phyloP scores from a whole-genome alignment of 2,888 invertebrate species.

The Vanessa cardui region DNA sequence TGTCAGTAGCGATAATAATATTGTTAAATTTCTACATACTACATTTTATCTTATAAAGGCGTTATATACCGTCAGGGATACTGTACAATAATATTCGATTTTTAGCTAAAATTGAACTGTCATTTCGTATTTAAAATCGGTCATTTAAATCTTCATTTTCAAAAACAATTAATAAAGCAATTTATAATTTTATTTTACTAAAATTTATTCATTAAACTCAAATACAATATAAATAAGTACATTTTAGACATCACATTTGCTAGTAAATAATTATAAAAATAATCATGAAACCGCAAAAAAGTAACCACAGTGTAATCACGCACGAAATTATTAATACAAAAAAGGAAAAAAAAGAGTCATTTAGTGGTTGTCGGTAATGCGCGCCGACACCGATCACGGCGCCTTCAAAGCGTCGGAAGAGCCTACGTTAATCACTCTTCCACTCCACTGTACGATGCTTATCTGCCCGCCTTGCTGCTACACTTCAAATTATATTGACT shows the following conservation, averaged over 20 bases:
- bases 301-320: neutral
- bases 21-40: no score
- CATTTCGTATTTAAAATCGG: no score
- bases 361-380: constrained; percentile 36
- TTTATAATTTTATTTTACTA: no score
- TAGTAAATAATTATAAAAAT: neutral
- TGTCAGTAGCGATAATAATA: no score
- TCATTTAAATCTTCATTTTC: no score
- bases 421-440: constrained; percentile 66
- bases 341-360: neutral
- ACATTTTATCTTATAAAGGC: no score
- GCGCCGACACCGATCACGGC: constrained; percentile 43
- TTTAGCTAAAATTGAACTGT: no score
- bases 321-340: neutral
- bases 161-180: no score
- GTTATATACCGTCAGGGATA: no score
- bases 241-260: neutral
- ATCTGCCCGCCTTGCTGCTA: constrained; percentile 58
- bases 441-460: constrained; percentile 69
- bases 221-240: no score
- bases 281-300: neutral
- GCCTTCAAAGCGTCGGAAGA: constrained; percentile 48
- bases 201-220: no score
- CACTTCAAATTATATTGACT: constrained; percentile 62
- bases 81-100: no score